Evolutionary conservation across 2,113 vertebrate genomes (phyloP), one percentile per base, ranked within the genome.

Genomic region (Colinus virginianus): DNA sequence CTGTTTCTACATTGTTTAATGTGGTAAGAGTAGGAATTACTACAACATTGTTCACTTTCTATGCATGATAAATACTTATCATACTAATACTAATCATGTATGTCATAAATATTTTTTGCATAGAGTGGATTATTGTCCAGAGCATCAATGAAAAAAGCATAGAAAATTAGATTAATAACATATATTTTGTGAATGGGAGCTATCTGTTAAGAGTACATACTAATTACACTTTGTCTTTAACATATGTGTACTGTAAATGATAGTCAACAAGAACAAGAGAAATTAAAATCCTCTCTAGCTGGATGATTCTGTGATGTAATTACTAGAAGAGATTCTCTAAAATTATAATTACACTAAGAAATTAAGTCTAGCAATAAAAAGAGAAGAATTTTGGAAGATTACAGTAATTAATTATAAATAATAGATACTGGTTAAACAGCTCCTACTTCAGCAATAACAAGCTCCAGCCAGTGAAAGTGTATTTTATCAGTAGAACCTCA

Each of bases 31-130:
- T 30, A 43, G n/a, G 21, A 75, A 88, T 84, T 51, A 32, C 34
- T 80, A 13, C 34, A 80, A 14, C 10, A 34, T 20, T 34, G 3
- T 66, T 81, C 45, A 56, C 6, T 45, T 62, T 66, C 45, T 9
- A 30, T 0, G 0, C 2, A 13, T 7, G 13, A 23, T 11, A 32
- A 75, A 49, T 11, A 7, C 28, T n/a, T n/a, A n/a, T n/a, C n/a
- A n/a, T n/a, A n/a, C n/a, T n/a, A n/a, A n/a, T n/a, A n/a, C n/a
- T n/a, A n/a, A n/a, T n/a, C n/a, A n/a, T 8, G 5, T 10, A 18
- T 7, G 2, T 11, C 72, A 32, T 36, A 77, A 43, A 5, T 7
- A n/a, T 0, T 2, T 43, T 78, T 71, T 14, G 2, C 30, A 51
- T 8, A 46, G 23, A 38, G 6, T 48, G 43, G 16, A 42, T 51